A percentile compares a stretch with the other conserved stretches of the same genome.
phyloP scores from a whole-genome alignment of 2,888 invertebrate genomes.

The Piscicola geometra region DNA sequence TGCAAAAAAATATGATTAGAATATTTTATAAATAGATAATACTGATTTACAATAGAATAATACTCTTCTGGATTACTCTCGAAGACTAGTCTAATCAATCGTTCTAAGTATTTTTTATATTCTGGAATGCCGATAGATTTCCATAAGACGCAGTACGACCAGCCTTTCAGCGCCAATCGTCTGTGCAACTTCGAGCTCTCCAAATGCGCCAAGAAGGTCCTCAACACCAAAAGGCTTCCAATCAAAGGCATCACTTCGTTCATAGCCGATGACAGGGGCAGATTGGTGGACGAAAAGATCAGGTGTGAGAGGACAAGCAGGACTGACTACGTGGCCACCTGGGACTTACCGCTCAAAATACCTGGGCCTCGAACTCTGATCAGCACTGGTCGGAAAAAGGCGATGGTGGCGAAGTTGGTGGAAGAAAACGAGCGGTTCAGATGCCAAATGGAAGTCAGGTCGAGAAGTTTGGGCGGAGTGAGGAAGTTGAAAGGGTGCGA shows the following conservation, averaged over 20 bases:
- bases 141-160: slow-evolving; percentile 3
- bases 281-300: neutral
- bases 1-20: too few species aligned
- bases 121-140: neutral
- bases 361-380: slow-evolving; percentile 10
- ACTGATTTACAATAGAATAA: too few species aligned
- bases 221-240: neutral
- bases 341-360: slow-evolving; percentile 16
- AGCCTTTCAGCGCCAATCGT: neutral
- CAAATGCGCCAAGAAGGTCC: neutral
- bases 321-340: slow-evolving; percentile 12
- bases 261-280: slow-evolving; percentile 22
- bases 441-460: slow-evolving; percentile 9
- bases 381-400: slow-evolving; percentile 10
- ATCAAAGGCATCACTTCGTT: slow-evolving; percentile 7
- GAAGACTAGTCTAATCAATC: too few species aligned
- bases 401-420: neutral
- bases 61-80: too few species aligned
- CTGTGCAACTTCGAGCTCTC: slow-evolving; percentile 24
- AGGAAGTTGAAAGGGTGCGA: too few species aligned
- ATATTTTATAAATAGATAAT: too few species aligned
- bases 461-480: too few species aligned
- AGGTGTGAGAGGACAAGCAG: neutral
- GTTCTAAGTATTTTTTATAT: too few species aligned
- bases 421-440: neutral